A percentile compares a stretch with the other conserved stretches of the same genome.
These are phyloP conservation scores for Cheilosia scutellata DNA, from an alignment of 2,888 invertebrate genomes.

Conservation along the genomic window DNA sequence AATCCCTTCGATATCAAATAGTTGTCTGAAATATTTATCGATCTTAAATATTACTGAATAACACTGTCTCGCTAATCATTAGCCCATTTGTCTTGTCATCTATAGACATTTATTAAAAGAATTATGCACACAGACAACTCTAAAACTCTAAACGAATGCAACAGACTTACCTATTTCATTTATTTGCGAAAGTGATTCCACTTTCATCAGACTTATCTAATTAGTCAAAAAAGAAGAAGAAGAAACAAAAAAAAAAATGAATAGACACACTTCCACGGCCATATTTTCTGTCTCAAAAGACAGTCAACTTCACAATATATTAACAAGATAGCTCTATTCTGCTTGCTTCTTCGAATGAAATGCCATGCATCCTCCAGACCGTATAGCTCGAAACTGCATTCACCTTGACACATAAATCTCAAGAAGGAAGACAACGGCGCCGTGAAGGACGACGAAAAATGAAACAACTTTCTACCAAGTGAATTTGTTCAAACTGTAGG, in stretches of 20 bases:
- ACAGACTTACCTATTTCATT: neutral
- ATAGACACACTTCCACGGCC: conserved; percentile 6
- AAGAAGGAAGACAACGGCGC: conserved; percentile 16
- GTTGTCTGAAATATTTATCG: neutral
- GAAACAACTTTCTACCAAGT: conserved; percentile 21
- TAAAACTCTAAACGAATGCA: neutral
- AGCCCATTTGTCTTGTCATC: neutral
- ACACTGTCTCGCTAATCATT: neutral
- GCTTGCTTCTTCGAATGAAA: conserved; percentile 3
- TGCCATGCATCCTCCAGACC: conserved; percentile 41
- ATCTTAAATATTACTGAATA: too few relatives aligned
- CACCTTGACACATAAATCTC: conserved; percentile 68
- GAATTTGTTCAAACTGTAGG: conserved; percentile 34
- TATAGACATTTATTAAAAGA: neutral
- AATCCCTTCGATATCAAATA: too few relatives aligned
- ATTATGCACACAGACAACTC: too few relatives aligned
- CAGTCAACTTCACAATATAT: neutral
- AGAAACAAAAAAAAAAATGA: neutral
- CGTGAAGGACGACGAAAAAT: conserved; percentile 24
- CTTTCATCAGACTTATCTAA: conserved; percentile 29
- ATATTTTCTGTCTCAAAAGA: neutral
- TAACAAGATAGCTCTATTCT: conserved; percentile 42
- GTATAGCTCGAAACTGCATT: conserved; percentile 61
- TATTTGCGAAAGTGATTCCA: neutral
- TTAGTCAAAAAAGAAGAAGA: conserved; percentile 17